These are phyloP conservation scores for Megalonaias nervosa DNA, from an alignment of 1,140 invertebrate genomes.

Conservation along the genomic window DNA sequence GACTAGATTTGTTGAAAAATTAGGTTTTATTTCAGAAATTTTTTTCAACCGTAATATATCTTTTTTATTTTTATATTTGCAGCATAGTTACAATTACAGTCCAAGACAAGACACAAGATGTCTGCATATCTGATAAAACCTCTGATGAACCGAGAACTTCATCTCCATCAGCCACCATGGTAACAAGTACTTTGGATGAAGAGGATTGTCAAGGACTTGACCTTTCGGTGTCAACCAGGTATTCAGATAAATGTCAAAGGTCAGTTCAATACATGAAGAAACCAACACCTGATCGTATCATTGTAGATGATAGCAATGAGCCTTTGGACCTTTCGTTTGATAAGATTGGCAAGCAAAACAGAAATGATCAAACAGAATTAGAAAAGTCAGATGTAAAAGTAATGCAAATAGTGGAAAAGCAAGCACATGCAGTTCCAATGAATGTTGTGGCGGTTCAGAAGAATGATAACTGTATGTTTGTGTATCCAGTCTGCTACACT, in stretches of 20 bases:
- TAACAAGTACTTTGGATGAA: conserved; percentile 15
- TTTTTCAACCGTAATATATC: too few relatives aligned
- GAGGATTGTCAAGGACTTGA: conserved; percentile 29
- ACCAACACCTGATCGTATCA: background rate
- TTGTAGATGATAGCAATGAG: background rate
- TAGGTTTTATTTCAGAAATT: too few relatives aligned
- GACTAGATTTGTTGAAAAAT: too few relatives aligned
- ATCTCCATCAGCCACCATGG: conserved; percentile 15
- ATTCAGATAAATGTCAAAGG: too few relatives aligned
- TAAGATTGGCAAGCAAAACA: background rate
- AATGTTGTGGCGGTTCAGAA: too few relatives aligned
- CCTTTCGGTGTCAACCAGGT: conserved; percentile 12
- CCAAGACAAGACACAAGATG: conserved; percentile 2
- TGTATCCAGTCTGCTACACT: too few relatives aligned
- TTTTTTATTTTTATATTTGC: background rate
- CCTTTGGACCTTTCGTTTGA: background rate
- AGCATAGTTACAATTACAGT: conserved; percentile 1
- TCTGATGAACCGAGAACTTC: conserved; percentile 1
- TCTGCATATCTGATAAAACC: background rate
- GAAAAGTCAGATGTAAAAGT: too few relatives aligned
- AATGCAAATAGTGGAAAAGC: too few relatives aligned
- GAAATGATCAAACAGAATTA: too few relatives aligned
- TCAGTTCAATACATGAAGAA: background rate
- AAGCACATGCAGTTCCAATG: too few relatives aligned
- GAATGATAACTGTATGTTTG: too few relatives aligned